Evolutionary conservation across 1,140 invertebrate species (phyloP).

Genomic region (Carcinoscorpius rotundicauda): DNA sequence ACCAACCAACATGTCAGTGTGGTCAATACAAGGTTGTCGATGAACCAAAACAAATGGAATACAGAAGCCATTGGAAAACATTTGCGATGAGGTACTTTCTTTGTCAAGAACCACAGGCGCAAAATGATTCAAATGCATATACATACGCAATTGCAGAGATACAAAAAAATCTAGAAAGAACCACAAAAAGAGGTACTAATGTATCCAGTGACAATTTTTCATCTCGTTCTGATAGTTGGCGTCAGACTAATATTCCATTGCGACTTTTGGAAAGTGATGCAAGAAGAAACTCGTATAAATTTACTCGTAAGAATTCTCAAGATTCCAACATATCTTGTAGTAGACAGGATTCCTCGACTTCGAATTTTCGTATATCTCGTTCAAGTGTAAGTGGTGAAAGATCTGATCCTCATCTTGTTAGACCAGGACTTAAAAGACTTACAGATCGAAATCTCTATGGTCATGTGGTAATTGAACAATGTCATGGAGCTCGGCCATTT

Average conservation of each 20-base stretch:
- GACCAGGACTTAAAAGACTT: too few relatives aligned
- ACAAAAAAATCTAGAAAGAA: too few relatives aligned
- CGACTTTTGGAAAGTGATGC: slow-evolving; percentile 43
- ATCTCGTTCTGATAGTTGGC: too few relatives aligned
- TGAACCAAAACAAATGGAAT: too few relatives aligned
- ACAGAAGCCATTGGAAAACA: too few relatives aligned
- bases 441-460: slow-evolving; percentile 1
- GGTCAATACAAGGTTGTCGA: too few relatives aligned
- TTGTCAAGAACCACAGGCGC: too few relatives aligned
- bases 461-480: slow-evolving; percentile 1
- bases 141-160: too few relatives aligned
- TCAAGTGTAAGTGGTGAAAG: slow-evolving; percentile 24
- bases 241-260: slow-evolving; percentile 5
- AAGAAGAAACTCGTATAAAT: slow-evolving; percentile 19
- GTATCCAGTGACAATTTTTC: too few relatives aligned
- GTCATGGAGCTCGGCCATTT: slow-evolving; percentile 5
- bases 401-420: slow-evolving; percentile 5
- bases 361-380: slow-evolving; percentile 22
- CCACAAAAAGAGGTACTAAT: too few relatives aligned
- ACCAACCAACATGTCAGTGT: neutral
- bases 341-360: slow-evolving; percentile 24
- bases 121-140: too few relatives aligned
- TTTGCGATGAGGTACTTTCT: too few relatives aligned
- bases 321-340: slow-evolving; percentile 23
- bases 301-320: slow-evolving; percentile 12